These are phyloP conservation scores for Carassius carassius DNA, from an alignment of 2,113 vertebrate species.

Conservation along the genomic window DNA sequence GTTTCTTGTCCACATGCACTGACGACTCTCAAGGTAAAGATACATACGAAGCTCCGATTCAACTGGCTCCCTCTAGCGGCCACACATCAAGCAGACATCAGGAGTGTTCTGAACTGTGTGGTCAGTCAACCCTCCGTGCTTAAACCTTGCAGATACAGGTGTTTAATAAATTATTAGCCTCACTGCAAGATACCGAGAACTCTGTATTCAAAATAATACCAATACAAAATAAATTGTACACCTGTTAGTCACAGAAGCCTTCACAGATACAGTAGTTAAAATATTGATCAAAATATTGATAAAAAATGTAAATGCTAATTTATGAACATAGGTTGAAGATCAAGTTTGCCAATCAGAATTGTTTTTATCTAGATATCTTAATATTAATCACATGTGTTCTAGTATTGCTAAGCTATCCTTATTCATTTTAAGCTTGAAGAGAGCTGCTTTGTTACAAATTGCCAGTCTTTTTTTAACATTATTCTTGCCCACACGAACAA, in stretches of 20 bases:
- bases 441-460: constrained; percentile 32
- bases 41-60: constrained; percentile 46
- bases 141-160: constrained; percentile 41
- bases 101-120: constrained; percentile 17
- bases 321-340: not conserved
- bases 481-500: not conserved
- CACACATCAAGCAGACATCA: constrained; percentile 55
- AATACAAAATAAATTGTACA: not conserved
- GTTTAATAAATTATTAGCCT: constrained; percentile 29
- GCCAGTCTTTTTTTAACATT: not conserved
- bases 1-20: not conserved
- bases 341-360: not conserved
- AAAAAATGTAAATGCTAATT: not conserved
- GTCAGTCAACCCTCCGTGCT: constrained; percentile 44
- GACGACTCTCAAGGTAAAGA: not conserved
- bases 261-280: not conserved
- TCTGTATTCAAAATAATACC: not conserved
- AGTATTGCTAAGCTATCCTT: not conserved
- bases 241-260: not conserved
- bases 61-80: constrained; percentile 93
- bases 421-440: not conserved
- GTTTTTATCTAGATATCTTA: not conserved
- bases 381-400: not conserved
- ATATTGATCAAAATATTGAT: not conserved
- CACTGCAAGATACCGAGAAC: not conserved